Conservation (phyloP, 2,888 invertebrate species). For the Ypsolopha scabrella region DNA sequence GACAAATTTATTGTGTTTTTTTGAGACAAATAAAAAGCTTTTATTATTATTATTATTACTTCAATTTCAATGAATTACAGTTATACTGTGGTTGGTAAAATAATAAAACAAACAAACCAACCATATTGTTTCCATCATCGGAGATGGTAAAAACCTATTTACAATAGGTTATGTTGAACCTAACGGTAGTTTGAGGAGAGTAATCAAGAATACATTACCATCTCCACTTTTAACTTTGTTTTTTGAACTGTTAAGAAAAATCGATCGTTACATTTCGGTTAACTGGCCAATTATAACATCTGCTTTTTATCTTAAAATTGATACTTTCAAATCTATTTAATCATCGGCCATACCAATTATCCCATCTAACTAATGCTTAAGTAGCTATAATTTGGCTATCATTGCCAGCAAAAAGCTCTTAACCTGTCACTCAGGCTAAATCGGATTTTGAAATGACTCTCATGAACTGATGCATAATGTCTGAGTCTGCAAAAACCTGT, state of each 20-base stretch:
- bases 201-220: slow-evolving; percentile 33
- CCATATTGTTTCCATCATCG: neutral
- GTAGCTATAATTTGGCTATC: too few species aligned
- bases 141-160: neutral
- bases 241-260: neutral
- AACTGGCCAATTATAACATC: too few species aligned
- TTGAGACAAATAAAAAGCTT: too few species aligned
- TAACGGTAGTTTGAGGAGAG: slow-evolving; percentile 9
- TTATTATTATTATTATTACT: too few species aligned
- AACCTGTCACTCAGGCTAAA: slow-evolving; percentile 16
- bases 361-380: too few species aligned
- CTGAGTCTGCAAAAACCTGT: slow-evolving; percentile 15
- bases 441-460: slow-evolving; percentile 47
- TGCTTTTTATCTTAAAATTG: too few species aligned
- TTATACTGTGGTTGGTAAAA: neutral
- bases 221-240: slow-evolving; percentile 11
- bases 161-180: neutral
- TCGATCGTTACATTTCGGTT: too few species aligned
- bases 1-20: too few species aligned
- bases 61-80: too few species aligned
- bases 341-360: too few species aligned
- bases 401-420: neutral
- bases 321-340: too few species aligned
- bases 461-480: slow-evolving; percentile 43
- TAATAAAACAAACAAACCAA: too few species aligned